These are phyloP conservation scores for Hafferia zeledoni DNA, from an alignment of 2,797 vertebrate species.

Conservation along the genomic window DNA sequence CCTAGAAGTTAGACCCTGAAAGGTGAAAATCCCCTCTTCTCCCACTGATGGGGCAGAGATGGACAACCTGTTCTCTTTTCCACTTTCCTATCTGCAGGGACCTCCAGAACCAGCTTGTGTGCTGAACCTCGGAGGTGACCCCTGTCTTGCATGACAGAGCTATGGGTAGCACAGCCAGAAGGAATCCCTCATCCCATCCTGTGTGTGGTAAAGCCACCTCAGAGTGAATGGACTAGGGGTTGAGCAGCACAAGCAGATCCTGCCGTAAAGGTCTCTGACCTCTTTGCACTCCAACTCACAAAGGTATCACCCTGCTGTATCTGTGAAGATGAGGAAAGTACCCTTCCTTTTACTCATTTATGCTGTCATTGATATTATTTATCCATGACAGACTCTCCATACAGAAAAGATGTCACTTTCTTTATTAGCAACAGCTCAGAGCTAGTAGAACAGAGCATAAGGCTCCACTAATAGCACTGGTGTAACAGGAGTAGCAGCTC, in stretches of 20 bases:
- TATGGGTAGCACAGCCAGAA: neutral
- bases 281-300: neutral
- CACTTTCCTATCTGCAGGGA: neutral
- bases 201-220: neutral
- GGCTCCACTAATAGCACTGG: fast-evolving
- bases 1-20: neutral
- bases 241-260: neutral
- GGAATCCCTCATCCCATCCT: neutral
- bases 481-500: neutral
- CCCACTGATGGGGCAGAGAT: neutral
- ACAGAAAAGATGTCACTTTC: neutral
- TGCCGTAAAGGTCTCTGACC: neutral
- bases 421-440: neutral
- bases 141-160: neutral
- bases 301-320: neutral
- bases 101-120: fast-evolving
- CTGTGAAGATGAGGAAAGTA: neutral
- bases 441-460: neutral
- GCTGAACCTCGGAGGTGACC: fast-evolving
- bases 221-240: fast-evolving
- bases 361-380: too few species aligned
- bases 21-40: neutral
- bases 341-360: neutral
- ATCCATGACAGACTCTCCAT: neutral
- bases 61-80: neutral